Conservation (phyloP, 2,113 vertebrate species). For the Megaptera novaeangliae region DNA sequence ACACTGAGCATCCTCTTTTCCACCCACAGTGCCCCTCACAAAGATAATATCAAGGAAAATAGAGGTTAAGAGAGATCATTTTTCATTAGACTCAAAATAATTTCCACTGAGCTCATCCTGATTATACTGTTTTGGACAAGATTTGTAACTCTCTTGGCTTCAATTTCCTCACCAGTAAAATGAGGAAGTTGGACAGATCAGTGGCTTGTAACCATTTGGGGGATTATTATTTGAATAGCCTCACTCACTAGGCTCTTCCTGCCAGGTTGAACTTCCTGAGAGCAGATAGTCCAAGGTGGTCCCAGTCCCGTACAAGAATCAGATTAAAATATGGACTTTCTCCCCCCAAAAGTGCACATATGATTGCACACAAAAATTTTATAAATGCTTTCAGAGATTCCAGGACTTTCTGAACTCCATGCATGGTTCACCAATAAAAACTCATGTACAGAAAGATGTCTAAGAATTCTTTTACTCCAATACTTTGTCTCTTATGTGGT, state of each 20-base stretch:
- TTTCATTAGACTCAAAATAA: not conserved
- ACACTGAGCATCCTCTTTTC: not conserved
- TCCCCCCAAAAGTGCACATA: not conserved
- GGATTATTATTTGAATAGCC: slow-evolving; percentile 34
- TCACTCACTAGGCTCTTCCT: not conserved
- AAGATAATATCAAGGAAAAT: not conserved
- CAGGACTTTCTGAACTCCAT: not conserved
- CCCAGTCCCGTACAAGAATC: not conserved
- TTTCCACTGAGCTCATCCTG: not conserved
- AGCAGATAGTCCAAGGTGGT: not conserved
- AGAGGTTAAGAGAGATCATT: not conserved
- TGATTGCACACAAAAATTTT: not conserved
- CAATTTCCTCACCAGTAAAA: slow-evolving; percentile 38
- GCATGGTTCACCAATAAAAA: not conserved
- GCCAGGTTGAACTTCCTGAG: not conserved
- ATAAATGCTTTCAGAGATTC: not conserved
- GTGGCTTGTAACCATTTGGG: not conserved
- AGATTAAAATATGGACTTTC: not conserved
- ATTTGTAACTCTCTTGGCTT: not conserved
- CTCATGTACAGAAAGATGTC: not conserved
- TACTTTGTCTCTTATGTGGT: not conserved
- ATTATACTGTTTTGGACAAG: not conserved
- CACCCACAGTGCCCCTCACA: not conserved
- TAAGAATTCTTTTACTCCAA: not conserved
- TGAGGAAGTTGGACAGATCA: slow-evolving; percentile 9